Base-by-base conservation (phyloP, 1,140 invertebrate genomes). In the Ridgeia piscesae region DNA sequence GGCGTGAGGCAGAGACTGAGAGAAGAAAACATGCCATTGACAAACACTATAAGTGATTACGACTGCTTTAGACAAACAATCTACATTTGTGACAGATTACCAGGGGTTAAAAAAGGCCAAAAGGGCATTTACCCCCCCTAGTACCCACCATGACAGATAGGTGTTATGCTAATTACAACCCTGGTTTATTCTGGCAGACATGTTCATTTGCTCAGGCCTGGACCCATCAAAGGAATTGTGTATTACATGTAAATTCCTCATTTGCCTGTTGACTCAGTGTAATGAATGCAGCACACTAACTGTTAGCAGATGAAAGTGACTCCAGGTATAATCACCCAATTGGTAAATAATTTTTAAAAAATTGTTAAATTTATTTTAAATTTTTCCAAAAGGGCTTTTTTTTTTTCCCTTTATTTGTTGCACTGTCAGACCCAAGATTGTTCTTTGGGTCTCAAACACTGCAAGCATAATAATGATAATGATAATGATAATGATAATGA, bases 231-330 rank as follows among this genome's bases (percentile, higher is more conserved):
- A 77, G 58, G 58, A 77, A 9, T 77, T 77, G 58, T 77, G 58
- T 77, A 77, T 77, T 77, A 77, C 58, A 77, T 77, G 58, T 77
- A 77, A 77, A 77, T 77, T 77, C 58, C 58, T 77, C 17, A 77
- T 77, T 77, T 77, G 58, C 17, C 58, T 77, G 58, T 77, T 77
- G 58, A 77, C 58, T 77, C 58, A 77, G 58, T 21, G 11, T 77
- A 77, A 77, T 77, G 58, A 77, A 77, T 77, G 27, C 58, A 77
- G 6, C 58, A 77, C 11, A 77, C 58, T 21, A 17, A 77, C 58
- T 21, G 58, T 77, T 77, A 77, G 17, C 58, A 77, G 58, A 77
- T 77, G 58, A 77, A 77, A 77, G 58, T 77, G 17, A 77, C 58
- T 77, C 58, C 58, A 1, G 14, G 58, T 77, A 77, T 77, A 77